Percentiles rank a stretch among this genome's conserved stretches.
Evolutionary conservation across 2,888 invertebrate genomes (phyloP).

Genomic region (Shargacucullia verbasci): DNA sequence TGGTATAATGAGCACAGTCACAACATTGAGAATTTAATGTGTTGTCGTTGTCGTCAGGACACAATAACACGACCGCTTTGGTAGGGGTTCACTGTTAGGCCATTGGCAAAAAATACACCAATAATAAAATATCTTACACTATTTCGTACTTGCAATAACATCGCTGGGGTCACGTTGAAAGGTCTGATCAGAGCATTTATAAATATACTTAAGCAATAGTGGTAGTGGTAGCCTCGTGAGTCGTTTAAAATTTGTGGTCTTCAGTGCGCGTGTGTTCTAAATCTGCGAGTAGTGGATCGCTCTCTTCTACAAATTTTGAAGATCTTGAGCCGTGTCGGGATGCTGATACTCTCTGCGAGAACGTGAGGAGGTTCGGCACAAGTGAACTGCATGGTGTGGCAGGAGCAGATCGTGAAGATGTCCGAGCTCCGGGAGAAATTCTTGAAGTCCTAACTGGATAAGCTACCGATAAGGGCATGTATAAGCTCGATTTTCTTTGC

Average conservation of each 20-base stretch:
- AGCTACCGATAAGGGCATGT: slow-evolving; percentile 90
- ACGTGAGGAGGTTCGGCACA: slow-evolving; percentile 90
- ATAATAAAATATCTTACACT: slow-evolving; percentile 42
- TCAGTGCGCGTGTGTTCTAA: slow-evolving; percentile 70
- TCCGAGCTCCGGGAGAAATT: slow-evolving; percentile 85
- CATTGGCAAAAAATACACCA: slow-evolving; percentile 48
- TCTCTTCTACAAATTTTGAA: slow-evolving; percentile 87
- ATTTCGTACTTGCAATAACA: slow-evolving; percentile 21
- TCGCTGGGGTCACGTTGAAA: slow-evolving; percentile 41
- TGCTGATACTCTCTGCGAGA: slow-evolving; percentile 87
- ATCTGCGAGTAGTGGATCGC: slow-evolving; percentile 90
- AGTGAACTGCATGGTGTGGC: slow-evolving; percentile 93
- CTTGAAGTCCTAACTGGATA: slow-evolving; percentile 74
- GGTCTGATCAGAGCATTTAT: slow-evolving; percentile 21
- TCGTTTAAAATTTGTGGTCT: slow-evolving; percentile 81
- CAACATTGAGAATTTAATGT: slow-evolving; percentile 73
- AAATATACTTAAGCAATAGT: slow-evolving; percentile 16
- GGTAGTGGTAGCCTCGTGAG: slow-evolving; percentile 21
- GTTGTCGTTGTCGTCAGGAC: slow-evolving; percentile 56
- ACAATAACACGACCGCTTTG: too few species aligned
- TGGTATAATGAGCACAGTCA: slow-evolving; percentile 82
- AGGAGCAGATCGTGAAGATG: slow-evolving; percentile 94
- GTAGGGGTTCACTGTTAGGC: slow-evolving; percentile 61
- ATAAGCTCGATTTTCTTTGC: slow-evolving; percentile 91
- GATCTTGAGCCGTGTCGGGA: slow-evolving; percentile 85